Conservation (phyloP, 2,113 vertebrate genomes). For the Progne subis region DNA sequence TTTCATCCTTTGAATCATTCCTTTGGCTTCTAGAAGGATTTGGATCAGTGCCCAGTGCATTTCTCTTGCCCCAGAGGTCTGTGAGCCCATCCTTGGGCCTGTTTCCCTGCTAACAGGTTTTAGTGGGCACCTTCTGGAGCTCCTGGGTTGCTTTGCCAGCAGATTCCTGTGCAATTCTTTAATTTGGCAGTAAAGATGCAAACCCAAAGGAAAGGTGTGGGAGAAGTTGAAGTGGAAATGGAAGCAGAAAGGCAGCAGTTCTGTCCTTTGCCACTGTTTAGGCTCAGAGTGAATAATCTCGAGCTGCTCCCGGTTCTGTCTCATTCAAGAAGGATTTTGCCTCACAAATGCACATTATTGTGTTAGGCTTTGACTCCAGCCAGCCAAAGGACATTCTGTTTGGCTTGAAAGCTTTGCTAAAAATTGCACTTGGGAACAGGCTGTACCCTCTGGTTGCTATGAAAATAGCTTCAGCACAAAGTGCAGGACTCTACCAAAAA, state of each 20-base stretch:
- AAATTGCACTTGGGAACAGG: slow-evolving; percentile 19
- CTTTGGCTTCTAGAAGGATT: not conserved
- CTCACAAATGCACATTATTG: not conserved
- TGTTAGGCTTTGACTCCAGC: not conserved
- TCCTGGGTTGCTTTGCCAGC: not conserved
- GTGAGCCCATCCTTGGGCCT: not conserved
- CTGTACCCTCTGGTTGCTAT: slow-evolving; percentile 14
- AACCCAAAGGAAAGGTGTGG: not conserved
- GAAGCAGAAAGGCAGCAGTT: not conserved
- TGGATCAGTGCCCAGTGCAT: not conserved
- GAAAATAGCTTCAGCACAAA: slow-evolving; percentile 31
- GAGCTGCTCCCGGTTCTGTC: not conserved
- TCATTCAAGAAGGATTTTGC: not conserved
- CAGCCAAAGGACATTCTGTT: slow-evolving; percentile 12
- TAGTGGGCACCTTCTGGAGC: not conserved
- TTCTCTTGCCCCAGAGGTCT: not conserved
- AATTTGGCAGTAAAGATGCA: not conserved
- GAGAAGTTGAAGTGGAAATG: not conserved
- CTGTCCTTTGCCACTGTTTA: not conserved
- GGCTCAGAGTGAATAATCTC: not conserved
- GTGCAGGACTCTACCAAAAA: not conserved
- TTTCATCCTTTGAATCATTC: not conserved
- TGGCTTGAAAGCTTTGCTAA: slow-evolving; percentile 13
- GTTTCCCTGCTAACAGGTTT: not conserved
- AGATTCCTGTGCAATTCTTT: not conserved